Evolutionary conservation across 2,113 vertebrate genomes (phyloP).

Genomic region (Oryzias melastigma): DNA sequence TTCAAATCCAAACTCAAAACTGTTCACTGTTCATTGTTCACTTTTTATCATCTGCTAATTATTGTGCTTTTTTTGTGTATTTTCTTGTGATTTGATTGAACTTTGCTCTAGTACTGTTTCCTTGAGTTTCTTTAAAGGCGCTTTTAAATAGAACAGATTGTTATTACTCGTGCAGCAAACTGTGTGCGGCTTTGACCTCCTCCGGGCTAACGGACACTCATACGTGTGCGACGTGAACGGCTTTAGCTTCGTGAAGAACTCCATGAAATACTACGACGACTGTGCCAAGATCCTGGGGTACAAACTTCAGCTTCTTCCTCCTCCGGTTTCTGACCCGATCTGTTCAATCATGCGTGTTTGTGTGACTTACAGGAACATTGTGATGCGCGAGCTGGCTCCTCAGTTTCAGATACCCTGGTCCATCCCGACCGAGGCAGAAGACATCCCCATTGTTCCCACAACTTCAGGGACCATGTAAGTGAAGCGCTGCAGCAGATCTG

Average conservation of each 20-base stretch:
- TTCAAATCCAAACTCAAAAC: too few relatives aligned
- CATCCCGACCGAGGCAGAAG: slow-evolving; percentile 96
- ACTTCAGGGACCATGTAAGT: slow-evolving; percentile 99
- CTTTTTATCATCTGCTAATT: too few relatives aligned
- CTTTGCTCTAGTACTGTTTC: neutral
- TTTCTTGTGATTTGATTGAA: neutral
- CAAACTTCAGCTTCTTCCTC: neutral
- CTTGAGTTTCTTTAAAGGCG: too few relatives aligned
- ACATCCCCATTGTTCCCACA: slow-evolving; percentile 98
- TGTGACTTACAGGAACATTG: slow-evolving; percentile 82
- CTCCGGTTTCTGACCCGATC: neutral
- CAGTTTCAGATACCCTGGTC: slow-evolving; percentile 99
- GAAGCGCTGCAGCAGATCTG: slow-evolving; percentile 60
- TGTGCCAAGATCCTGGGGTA: slow-evolving; percentile 99
- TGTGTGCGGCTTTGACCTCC: slow-evolving; percentile 95
- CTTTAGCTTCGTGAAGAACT: slow-evolving; percentile 99
- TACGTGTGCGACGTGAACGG: slow-evolving; percentile 98
- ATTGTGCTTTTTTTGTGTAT: too few relatives aligned
- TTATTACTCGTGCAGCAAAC: slow-evolving; percentile 85
- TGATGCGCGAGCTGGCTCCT: slow-evolving; percentile 96
- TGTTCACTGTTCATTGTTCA: too few relatives aligned
- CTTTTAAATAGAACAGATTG: neutral
- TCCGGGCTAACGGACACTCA: slow-evolving; percentile 94
- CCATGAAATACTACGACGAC: slow-evolving; percentile 99
- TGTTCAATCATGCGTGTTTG: neutral